A percentile compares a stretch with the other conserved stretches of the same genome.
These are phyloP conservation scores for Eupithecia pulchellata DNA, from an alignment of 2,888 invertebrate species.

Conservation along the genomic window DNA sequence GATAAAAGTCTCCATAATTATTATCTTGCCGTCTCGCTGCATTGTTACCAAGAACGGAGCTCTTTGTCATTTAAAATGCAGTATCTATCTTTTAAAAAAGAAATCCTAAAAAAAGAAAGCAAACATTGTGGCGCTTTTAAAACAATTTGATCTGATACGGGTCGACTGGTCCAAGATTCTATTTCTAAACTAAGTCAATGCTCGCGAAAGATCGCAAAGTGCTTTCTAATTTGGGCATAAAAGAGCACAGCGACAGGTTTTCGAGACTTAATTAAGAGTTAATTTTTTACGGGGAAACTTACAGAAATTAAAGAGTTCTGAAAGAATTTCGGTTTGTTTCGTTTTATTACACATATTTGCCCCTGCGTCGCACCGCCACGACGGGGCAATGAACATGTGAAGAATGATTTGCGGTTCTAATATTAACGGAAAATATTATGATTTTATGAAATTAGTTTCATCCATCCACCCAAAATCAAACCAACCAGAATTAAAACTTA, in stretches of 20 bases:
- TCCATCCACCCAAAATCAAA: conserved; percentile 22
- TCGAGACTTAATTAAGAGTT: conserved; percentile 16
- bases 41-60: conserved; percentile 2
- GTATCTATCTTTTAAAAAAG: background rate
- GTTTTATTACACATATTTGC: background rate
- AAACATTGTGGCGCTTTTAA: background rate
- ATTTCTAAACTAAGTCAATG: conserved; percentile 18
- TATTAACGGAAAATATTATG: background rate
- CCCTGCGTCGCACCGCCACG: no score
- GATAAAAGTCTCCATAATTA: conserved; percentile 16
- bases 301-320: no score
- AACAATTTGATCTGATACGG: conserved; percentile 3
- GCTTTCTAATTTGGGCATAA: conserved; percentile 28
- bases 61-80: conserved; percentile 8
- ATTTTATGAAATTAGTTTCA: conserved; percentile 7
- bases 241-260: conserved; percentile 19
- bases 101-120: no score
- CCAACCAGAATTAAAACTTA: conserved; percentile 53
- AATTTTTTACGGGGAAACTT: background rate
- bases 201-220: conserved; percentile 22
- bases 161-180: conserved; percentile 11
- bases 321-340: background rate
- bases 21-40: conserved; percentile 7
- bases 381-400: no score
- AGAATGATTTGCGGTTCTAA: no score